Percentiles rank a stretch among this genome's conserved stretches.
Conservation (phyloP, 1,140 invertebrate species). For the Delia radicum region DNA sequence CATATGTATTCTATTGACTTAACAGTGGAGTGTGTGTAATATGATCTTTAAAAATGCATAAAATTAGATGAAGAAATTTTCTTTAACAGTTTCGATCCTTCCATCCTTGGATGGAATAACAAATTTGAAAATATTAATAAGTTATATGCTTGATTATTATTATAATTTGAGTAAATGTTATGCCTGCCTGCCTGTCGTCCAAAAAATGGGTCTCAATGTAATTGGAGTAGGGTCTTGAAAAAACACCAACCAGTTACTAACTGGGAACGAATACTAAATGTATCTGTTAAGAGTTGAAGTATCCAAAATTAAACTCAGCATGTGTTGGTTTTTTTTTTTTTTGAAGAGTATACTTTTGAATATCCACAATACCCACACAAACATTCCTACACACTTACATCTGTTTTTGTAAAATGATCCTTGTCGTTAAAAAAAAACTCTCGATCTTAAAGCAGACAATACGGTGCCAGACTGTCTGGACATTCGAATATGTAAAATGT, state of each 20-base stretch:
- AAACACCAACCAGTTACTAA: neutral
- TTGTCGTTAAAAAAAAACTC: neutral
- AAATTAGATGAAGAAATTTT: slow-evolving; percentile 3
- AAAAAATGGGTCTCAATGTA: neutral
- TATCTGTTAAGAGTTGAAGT: too few relatives aligned
- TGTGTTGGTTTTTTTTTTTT: neutral
- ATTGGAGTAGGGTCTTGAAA: neutral
- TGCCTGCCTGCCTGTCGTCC: too few relatives aligned
- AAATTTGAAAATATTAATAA: neutral
- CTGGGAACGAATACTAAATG: neutral
- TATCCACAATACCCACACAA: neutral
- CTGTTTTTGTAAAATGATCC: neutral
- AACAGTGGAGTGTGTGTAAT: neutral
- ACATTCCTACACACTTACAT: neutral
- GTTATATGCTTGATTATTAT: neutral
- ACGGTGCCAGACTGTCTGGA: neutral
- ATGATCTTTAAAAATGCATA: slow-evolving; percentile 19
- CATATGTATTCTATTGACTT: neutral
- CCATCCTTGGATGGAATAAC: neutral
- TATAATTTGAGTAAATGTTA: neutral
- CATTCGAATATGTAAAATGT: neutral
- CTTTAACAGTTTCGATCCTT: neutral
- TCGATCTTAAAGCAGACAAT: neutral
- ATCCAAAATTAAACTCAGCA: neutral
- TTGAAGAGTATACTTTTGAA: too few relatives aligned